phyloP scores from a whole-genome alignment of 2,113 vertebrate species.

The Recurvirostra avosetta region DNA sequence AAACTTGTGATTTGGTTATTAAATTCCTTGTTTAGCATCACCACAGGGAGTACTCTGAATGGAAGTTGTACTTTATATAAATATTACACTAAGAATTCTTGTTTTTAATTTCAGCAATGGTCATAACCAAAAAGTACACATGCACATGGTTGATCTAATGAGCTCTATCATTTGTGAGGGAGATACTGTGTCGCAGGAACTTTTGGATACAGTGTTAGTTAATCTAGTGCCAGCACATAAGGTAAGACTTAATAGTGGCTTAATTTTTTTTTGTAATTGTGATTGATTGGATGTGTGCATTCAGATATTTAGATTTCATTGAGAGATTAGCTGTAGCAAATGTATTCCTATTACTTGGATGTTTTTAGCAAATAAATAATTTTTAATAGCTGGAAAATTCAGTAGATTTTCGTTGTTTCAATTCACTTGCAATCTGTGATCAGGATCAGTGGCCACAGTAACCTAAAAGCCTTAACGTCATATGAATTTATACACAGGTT shows the following conservation, averaged over 20 bases:
- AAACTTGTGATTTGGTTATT: background rate
- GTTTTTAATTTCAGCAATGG: constrained; percentile 86
- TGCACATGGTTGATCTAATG: constrained; percentile 99
- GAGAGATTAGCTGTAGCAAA: background rate
- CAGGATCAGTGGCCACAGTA: background rate
- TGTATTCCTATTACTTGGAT: background rate
- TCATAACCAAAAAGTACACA: constrained; percentile 99
- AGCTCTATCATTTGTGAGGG: constrained; percentile 98
- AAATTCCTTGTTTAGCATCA: background rate
- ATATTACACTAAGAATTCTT: background rate
- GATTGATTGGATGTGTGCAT: background rate
- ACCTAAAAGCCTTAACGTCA: background rate
- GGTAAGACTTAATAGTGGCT: constrained; percentile 71
- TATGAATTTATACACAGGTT: background rate
- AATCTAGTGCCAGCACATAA: constrained; percentile 98
- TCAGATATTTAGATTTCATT: background rate
- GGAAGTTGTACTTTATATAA: background rate
- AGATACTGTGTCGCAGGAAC: constrained; percentile 96
- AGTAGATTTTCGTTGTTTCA: background rate
- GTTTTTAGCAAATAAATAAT: background rate
- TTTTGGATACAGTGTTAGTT: constrained; percentile 95
- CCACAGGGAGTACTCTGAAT: background rate
- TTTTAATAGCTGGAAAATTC: background rate
- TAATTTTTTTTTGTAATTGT: background rate
- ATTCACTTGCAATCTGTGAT: background rate